Conservation (phyloP, 2,797 vertebrate genomes). For the Periophthalmus magnuspinnatus region DNA sequence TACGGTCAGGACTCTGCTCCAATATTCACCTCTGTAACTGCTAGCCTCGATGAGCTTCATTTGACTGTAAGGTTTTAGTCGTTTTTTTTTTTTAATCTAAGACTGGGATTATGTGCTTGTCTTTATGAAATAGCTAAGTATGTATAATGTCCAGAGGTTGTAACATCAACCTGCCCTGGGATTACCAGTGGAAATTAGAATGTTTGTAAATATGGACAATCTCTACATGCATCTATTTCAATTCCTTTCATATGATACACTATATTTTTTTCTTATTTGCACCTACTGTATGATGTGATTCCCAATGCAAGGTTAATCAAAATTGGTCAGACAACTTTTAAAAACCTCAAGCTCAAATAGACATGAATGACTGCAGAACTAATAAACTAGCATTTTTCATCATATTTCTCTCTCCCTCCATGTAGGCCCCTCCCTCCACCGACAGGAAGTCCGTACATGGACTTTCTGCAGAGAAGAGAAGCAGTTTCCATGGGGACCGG, state of each 20-base stretch:
- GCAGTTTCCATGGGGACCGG: constrained; percentile 74
- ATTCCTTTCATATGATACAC: neutral
- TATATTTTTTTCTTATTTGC: neutral
- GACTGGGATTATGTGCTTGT: no score
- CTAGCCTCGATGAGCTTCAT: no score
- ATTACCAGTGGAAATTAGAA: no score
- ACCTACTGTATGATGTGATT: neutral
- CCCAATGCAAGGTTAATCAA: neutral
- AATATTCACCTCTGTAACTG: no score
- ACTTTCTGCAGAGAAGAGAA: constrained; percentile 49
- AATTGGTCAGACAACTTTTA: neutral
- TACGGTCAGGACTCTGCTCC: no score
- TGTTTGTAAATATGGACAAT: neutral
- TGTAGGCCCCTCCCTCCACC: constrained; percentile 10
- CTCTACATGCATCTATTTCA: neutral
- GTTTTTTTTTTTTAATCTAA: no score
- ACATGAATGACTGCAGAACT: constrained; percentile 6
- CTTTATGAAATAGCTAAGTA: no score
- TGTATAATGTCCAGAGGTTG: no score
- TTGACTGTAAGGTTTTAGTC: no score
- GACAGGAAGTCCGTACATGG: constrained; percentile 70
- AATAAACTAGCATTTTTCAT: neutral
- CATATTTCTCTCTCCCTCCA: neutral
- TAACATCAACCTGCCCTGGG: no score
- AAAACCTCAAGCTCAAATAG: neutral